phyloP scores from a whole-genome alignment of 92 coral and sea anemone species.

The Parazoanthus swiftii region DNA sequence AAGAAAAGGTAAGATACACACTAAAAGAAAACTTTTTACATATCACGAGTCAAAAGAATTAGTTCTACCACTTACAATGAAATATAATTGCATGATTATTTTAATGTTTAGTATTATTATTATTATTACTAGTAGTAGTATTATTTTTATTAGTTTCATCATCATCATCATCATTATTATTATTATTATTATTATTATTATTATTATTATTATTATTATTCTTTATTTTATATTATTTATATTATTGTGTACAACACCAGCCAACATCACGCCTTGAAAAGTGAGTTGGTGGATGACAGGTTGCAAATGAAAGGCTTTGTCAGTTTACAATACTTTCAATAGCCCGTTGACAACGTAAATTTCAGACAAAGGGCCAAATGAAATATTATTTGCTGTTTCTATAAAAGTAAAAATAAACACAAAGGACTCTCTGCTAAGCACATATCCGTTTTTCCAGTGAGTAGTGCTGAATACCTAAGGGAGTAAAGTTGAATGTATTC shows the following conservation, averaged over 20 bases:
- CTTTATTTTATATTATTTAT: no score
- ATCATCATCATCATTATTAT: no score
- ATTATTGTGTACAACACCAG: no score
- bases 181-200: no score
- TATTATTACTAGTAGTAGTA: no score
- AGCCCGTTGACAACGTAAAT: not conserved
- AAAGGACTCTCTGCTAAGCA: not conserved
- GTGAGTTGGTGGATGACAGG: not conserved
- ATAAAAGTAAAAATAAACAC: no score
- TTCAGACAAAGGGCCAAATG: not conserved
- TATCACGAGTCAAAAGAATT: not conserved
- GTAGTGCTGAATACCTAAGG: slow-evolving; percentile 5
- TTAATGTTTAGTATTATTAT: no score
- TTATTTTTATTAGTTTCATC: no score
- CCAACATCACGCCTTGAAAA: no score
- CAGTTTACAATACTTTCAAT: not conserved
- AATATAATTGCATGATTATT: not conserved
- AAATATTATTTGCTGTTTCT: not conserved
- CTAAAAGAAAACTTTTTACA: not conserved
- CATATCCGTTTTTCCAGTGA: slow-evolving; percentile 3
- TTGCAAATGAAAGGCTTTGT: not conserved
- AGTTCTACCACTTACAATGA: not conserved
- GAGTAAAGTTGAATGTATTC: not conserved
- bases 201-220: no score
- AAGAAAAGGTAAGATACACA: no score